Conservation (phyloP, 1,140 invertebrate species). For the Hylaeus volcanicus region DNA sequence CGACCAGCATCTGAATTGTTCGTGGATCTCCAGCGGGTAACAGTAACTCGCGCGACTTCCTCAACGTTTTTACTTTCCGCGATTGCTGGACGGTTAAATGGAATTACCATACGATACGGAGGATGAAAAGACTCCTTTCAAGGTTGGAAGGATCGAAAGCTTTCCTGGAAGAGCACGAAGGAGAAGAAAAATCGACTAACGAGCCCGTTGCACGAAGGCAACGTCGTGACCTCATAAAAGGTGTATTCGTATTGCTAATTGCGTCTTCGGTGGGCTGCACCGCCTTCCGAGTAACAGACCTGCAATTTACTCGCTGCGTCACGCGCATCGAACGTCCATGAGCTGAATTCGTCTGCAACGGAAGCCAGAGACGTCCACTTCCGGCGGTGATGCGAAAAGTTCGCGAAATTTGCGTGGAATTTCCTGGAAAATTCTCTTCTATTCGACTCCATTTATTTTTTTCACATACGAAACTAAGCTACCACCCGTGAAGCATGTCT, state of each 20-base stretch:
- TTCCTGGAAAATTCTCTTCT: background rate
- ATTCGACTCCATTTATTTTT: background rate
- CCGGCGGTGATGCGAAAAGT: conserved; percentile 24
- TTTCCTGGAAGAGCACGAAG: conserved; percentile 22
- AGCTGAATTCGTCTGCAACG: conserved; percentile 72
- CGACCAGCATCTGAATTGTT: background rate
- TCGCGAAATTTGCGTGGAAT: conserved; percentile 8
- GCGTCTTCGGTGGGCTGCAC: conserved; percentile 58
- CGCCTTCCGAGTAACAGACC: conserved; percentile 69
- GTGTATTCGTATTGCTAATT: conserved; percentile 71
- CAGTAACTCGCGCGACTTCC: background rate
- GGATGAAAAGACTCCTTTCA: background rate
- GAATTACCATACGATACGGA: background rate
- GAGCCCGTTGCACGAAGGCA: conserved; percentile 57
- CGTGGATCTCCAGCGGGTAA: background rate
- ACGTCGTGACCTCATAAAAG: conserved; percentile 64
- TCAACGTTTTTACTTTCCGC: no score
- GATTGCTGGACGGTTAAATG: background rate
- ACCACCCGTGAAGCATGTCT: no score
- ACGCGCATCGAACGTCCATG: conserved; percentile 70
- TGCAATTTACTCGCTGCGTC: conserved; percentile 72
- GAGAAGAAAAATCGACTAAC: conserved; percentile 54
- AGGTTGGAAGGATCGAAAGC: conserved; percentile 22
- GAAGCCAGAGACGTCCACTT: conserved; percentile 64
- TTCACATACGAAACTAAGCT: no score